Conservation (phyloP, 2,113 vertebrate species). For the Pelusios castaneus region DNA sequence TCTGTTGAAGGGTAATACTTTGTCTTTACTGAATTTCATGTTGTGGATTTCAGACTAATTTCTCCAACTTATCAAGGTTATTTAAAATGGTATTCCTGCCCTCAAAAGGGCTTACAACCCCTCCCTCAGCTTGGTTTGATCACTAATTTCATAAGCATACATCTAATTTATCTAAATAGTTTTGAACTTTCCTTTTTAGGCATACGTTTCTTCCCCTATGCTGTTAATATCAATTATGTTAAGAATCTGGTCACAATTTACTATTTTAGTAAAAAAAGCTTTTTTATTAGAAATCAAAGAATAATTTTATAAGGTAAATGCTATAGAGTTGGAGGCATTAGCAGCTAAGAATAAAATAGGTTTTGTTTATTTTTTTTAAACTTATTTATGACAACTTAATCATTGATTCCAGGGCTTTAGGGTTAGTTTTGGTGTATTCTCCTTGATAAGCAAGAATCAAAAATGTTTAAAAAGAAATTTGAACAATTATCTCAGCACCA, state of each 20-base stretch:
- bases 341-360: neutral
- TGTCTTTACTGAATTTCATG: no score
- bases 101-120: neutral
- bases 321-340: neutral
- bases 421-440: neutral
- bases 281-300: neutral
- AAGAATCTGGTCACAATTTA: neutral
- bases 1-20: neutral
- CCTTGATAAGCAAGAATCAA: neutral
- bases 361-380: neutral
- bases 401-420: neutral
- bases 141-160: neutral
- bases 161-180: neutral
- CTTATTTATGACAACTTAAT: neutral
- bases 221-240: neutral
- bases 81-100: neutral
- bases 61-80: neutral
- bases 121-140: neutral
- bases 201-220: neutral
- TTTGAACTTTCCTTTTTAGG: neutral
- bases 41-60: neutral
- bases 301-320: neutral
- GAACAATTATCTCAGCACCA: neutral
- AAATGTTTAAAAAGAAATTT: neutral
- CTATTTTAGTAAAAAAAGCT: neutral